Evolutionary conservation across 2,888 invertebrate genomes (phyloP).

Genomic region (Apodemia duryi): DNA sequence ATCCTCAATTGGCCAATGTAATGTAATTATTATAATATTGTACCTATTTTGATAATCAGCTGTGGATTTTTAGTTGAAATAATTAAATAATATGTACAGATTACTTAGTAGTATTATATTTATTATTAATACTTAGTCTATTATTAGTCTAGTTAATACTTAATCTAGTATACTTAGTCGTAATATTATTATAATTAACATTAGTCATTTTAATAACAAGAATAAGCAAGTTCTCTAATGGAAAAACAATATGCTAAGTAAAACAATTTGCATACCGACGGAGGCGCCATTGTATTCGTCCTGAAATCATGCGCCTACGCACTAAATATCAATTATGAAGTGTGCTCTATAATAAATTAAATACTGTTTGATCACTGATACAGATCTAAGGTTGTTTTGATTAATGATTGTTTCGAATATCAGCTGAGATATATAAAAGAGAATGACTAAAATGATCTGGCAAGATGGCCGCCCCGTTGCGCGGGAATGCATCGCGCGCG

Average conservation of each 20-base stretch:
- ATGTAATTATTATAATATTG: too few relatives aligned
- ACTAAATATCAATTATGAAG: conserved; percentile 64
- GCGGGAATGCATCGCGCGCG: conserved; percentile 38
- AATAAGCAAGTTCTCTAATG: conserved; percentile 24
- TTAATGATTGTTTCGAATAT: conserved; percentile 69
- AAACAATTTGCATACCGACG: conserved; percentile 54
- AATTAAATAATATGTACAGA: not conserved
- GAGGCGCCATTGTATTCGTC: conserved; percentile 70
- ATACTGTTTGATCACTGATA: conserved; percentile 69
- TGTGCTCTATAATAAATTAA: conserved; percentile 65
- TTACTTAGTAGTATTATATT: not conserved
- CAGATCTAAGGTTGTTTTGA: conserved; percentile 65
- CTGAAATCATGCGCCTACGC: conserved; percentile 63
- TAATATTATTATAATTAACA: conserved; percentile 15
- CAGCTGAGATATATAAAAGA: conserved; percentile 44
- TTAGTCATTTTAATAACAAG: conserved; percentile 9
- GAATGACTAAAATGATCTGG: conserved; percentile 53
- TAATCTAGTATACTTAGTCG: too few relatives aligned
- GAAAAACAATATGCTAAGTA: conserved; percentile 38
- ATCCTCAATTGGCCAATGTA: too few relatives aligned
- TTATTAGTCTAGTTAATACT: too few relatives aligned
- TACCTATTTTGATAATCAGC: too few relatives aligned
- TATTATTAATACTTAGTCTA: too few relatives aligned
- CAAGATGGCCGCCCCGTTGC: conserved; percentile 71
- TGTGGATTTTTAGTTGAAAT: too few relatives aligned